These are phyloP conservation scores for Cairina moschata DNA, from an alignment of 2,113 vertebrate species.

Conservation along the genomic window DNA sequence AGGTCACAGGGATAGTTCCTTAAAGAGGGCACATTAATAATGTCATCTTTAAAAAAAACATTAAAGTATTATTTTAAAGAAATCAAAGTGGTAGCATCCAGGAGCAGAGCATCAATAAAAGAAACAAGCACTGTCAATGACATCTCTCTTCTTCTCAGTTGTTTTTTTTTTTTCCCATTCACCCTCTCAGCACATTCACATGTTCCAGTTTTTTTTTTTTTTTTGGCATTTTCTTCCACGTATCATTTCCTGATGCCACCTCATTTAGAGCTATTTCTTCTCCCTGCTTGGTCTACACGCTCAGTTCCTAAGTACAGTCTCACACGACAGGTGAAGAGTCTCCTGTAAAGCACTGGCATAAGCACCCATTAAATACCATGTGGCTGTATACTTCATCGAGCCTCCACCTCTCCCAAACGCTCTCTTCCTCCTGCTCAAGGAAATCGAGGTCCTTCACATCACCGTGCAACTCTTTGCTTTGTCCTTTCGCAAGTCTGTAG, in stretches of 20 bases:
- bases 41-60: slow-evolving; percentile 38
- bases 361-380: slow-evolving; percentile 51
- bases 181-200: slow-evolving; percentile 56
- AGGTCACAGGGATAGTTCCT: slow-evolving; percentile 76
- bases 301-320: slow-evolving; percentile 70
- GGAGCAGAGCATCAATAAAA: slow-evolving; percentile 63
- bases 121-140: slow-evolving; percentile 68
- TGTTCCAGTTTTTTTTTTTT: background rate
- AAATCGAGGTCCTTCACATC: slow-evolving; percentile 84
- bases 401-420: slow-evolving; percentile 59
- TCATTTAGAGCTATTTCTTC: slow-evolving; percentile 64
- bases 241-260: slow-evolving; percentile 60
- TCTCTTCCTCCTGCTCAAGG: slow-evolving; percentile 37
- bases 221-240: slow-evolving; percentile 76
- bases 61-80: slow-evolving; percentile 62
- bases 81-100: slow-evolving; percentile 76
- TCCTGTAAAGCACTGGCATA: slow-evolving; percentile 68
- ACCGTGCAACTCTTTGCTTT: slow-evolving; percentile 98
- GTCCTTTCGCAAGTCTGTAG: slow-evolving; percentile 96
- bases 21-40: slow-evolving; percentile 65
- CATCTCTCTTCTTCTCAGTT: slow-evolving; percentile 51
- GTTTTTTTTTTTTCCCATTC: background rate
- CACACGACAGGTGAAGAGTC: slow-evolving; percentile 65
- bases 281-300: slow-evolving; percentile 72
- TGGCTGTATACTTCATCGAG: slow-evolving; percentile 69